Evolutionary conservation across 2,113 vertebrate genomes (phyloP).

Genomic region (Ia io): DNA sequence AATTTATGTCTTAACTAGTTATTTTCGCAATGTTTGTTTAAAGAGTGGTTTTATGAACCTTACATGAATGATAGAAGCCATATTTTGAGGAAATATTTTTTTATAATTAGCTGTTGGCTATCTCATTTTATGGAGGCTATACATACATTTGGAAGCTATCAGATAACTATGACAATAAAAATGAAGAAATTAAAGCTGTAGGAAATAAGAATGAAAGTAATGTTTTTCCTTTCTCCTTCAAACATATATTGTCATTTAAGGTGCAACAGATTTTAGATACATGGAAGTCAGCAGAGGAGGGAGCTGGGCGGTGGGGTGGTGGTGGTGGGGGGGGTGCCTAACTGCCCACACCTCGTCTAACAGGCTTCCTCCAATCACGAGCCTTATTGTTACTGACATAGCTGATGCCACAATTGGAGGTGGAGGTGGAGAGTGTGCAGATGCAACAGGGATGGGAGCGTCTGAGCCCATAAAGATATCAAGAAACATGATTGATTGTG

Average conservation of each 20-base stretch:
- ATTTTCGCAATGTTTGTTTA: constrained; percentile 30
- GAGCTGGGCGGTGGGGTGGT: too few relatives aligned
- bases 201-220: neutral
- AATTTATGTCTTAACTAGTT: constrained; percentile 3
- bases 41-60: constrained; percentile 16
- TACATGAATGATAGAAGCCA: neutral
- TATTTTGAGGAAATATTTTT: neutral
- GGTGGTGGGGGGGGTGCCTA: too few relatives aligned
- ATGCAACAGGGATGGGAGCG: too few relatives aligned
- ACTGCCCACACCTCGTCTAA: too few relatives aligned
- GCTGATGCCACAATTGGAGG: too few relatives aligned
- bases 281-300: too few relatives aligned
- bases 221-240: neutral
- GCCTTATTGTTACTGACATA: too few relatives aligned
- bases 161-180: neutral
- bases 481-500: neutral
- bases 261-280: neutral
- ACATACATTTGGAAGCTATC: neutral
- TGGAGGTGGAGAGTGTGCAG: too few relatives aligned
- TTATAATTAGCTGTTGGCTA: neutral
- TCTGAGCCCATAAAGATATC: neutral
- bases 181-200: neutral
- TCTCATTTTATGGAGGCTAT: neutral
- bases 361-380: too few relatives aligned
- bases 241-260: neutral